Percentiles rank a stretch among this genome's conserved stretches.
These are phyloP conservation scores for Ctenochaetus hawaiiensis DNA, from an alignment of 2,797 vertebrate species.

Conservation along the genomic window DNA sequence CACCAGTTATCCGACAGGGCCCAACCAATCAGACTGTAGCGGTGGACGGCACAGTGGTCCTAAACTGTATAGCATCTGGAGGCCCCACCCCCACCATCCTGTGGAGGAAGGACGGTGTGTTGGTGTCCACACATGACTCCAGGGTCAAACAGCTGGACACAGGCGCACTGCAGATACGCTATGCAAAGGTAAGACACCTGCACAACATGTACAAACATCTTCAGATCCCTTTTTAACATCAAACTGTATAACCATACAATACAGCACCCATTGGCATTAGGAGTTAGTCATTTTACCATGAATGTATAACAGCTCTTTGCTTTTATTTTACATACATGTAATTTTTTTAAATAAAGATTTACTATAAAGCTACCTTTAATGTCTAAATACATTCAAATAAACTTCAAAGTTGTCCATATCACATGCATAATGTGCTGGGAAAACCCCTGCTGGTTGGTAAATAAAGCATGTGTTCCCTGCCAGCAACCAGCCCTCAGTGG, in stretches of 20 bases:
- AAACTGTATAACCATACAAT: neutral
- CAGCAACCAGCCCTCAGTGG: conserved; percentile 66
- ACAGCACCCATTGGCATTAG: neutral
- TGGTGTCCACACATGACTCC: conserved; percentile 95
- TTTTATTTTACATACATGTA: conserved; percentile 7
- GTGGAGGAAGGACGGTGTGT: conserved; percentile 94
- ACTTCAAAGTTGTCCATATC: conserved; percentile 52
- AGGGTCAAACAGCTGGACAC: conserved; percentile 94
- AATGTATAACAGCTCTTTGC: neutral
- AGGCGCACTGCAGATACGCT: conserved; percentile 93
- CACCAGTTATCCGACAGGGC: conserved; percentile 95
- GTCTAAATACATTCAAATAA: conserved; percentile 46
- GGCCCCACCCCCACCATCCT: conserved; percentile 93
- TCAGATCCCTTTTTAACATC: conserved; percentile 22
- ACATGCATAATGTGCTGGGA: conserved; percentile 38
- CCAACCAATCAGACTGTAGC: conserved; percentile 97
- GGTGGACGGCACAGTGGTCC: conserved; percentile 92
- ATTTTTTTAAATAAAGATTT: conserved; percentile 24
- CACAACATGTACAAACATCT: conserved; percentile 3
- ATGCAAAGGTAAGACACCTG: conserved; percentile 90
- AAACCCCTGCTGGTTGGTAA: conserved; percentile 74
- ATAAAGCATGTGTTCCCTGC: conserved; percentile 76
- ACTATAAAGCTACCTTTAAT: conserved; percentile 37
- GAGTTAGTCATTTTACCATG: conserved; percentile 2
- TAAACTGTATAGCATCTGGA: conserved; percentile 92